Conservation (phyloP, 2,888 invertebrate genomes). For the Anthrax anthrax region DNA sequence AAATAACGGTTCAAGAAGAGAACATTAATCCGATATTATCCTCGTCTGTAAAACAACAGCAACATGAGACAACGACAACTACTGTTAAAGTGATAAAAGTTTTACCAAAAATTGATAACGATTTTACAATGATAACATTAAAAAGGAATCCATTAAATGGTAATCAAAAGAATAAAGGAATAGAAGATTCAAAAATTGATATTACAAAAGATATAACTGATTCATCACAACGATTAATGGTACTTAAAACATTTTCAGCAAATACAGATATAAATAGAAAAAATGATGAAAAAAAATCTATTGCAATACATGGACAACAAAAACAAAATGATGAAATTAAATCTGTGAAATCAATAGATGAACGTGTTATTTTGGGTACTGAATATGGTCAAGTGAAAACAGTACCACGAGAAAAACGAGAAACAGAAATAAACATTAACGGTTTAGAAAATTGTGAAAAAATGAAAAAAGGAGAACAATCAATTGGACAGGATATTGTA, state of each 20-base stretch:
- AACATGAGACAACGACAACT: background rate
- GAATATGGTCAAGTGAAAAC: slow-evolving; percentile 14
- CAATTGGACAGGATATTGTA: no score
- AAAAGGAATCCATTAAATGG: background rate
- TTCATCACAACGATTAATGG: background rate
- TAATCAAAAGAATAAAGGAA: background rate
- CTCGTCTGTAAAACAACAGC: background rate
- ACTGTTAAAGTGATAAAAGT: slow-evolving; percentile 7
- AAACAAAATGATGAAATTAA: slow-evolving; percentile 3
- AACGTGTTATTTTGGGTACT: slow-evolving; percentile 32
- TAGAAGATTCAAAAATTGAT: background rate
- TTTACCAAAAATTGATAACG: slow-evolving; percentile 5
- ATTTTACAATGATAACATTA: background rate
- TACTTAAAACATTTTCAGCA: no score
- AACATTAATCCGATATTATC: background rate
- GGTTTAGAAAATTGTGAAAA: no score
- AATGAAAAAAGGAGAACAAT: no score
- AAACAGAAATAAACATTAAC: no score
- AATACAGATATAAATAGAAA: no score
- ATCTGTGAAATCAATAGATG: slow-evolving; percentile 19
- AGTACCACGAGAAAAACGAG: no score
- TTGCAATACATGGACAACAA: background rate
- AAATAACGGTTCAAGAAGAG: background rate
- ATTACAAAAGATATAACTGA: background rate
- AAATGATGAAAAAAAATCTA: no score